Conservation (phyloP, 1,140 invertebrate species). For the Rhagoletis zephyria region DNA sequence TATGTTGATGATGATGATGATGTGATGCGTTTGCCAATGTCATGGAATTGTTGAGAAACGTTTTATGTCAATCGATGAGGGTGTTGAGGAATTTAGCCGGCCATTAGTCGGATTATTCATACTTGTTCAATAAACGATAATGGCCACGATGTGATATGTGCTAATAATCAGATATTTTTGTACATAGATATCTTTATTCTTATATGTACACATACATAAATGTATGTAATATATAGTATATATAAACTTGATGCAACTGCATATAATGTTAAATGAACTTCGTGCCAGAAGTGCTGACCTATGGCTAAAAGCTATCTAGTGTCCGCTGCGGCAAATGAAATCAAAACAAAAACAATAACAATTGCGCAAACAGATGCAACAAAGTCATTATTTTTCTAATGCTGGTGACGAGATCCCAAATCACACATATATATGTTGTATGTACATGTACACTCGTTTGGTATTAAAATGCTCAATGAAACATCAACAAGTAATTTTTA, state of each 20-base stretch:
- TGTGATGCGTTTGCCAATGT: conserved; percentile 29
- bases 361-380: neutral
- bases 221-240: no score
- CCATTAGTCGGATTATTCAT: conserved; percentile 33
- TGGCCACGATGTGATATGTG: conserved; percentile 15
- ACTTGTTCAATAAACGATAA: conserved; percentile 21
- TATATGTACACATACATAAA: neutral
- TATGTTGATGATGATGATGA: neutral
- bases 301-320: conserved; percentile 25
- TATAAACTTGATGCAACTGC: neutral
- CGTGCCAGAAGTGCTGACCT: conserved; percentile 21
- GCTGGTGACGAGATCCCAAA: neutral
- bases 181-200: no score
- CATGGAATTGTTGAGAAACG: conserved; percentile 14
- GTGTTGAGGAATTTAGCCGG: conserved; percentile 25
- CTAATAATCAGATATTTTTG: neutral
- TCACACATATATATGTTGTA: neutral
- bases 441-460: neutral
- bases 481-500: neutral
- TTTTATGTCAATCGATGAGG: conserved; percentile 10
- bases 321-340: neutral
- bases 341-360: conserved; percentile 6
- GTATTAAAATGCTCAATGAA: conserved; percentile 27
- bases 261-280: neutral
- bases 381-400: neutral